phyloP scores from a whole-genome alignment of 2,113 vertebrate species.

The Myotis lucifugus region DNA sequence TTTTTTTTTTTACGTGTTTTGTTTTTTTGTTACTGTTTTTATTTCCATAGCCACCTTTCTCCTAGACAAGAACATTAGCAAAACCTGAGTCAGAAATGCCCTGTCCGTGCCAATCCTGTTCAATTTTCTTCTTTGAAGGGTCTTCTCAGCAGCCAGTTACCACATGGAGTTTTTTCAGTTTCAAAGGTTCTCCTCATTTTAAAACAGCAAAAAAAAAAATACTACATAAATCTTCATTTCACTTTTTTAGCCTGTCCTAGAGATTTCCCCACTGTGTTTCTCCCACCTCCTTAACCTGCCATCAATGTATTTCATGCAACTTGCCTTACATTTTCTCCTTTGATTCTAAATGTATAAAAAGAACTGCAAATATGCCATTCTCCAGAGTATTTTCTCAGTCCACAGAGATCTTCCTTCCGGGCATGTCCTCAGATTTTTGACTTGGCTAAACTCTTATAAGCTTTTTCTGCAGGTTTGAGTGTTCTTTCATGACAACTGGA shows the following conservation, averaged over 20 bases:
- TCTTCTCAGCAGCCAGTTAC: neutral
- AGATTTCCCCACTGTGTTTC: neutral
- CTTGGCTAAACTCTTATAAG: neutral
- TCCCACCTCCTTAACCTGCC: neutral
- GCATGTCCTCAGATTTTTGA: neutral
- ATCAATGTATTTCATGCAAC: neutral
- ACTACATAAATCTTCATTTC: neutral
- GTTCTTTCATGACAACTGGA: neutral
- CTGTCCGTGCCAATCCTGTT: neutral
- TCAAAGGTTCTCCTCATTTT: slow-evolving; percentile 5
- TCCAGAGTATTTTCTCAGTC: neutral
- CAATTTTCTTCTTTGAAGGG: neutral
- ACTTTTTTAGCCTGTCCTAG: neutral
- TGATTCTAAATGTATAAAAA: neutral
- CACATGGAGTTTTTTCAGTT: neutral
- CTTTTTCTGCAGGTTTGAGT: neutral
- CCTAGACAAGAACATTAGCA: neutral
- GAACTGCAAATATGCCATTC: neutral
- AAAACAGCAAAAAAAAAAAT: slow-evolving; percentile 24
- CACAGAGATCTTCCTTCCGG: neutral
- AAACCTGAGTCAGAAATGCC: neutral
- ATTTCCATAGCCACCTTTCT: slow-evolving; percentile 38
- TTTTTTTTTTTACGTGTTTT: no score
- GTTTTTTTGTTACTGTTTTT: neutral
- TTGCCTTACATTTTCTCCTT: neutral